Base-by-base conservation (phyloP, 2,888 invertebrate genomes). In the Clusia tigrina region DNA sequence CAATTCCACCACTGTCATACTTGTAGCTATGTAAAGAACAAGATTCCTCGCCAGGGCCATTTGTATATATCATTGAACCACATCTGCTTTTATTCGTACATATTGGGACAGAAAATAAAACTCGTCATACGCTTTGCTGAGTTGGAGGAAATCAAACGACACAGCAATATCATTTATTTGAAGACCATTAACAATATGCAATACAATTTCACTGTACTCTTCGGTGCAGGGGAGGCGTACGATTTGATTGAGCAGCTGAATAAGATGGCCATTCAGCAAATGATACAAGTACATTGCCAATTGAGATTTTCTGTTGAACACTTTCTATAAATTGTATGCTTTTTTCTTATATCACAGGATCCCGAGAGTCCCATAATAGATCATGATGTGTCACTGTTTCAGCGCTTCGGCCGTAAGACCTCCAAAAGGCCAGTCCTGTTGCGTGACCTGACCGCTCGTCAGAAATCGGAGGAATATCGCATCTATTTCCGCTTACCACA, bases 31-130 rank as follows among this genome's bases (percentile, higher is more conserved):
- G 94, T 95, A 91, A 96, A 95, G 84, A 92, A 94, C 37, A 91
- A 91, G 81, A 87, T 98, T 71, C 98, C 97, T 0, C 86, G 94
- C n/a, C 98, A 98, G 85, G 98, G 98, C 32, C 95, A 96, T 91
- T 87, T 98, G 81, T 99, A 98, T 81, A 87, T 98, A n/a, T 96
- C 97, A 20, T 91, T 98, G 37, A 95, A 96, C 81, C 95, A 96
- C 82, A 88, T 98, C 81, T 96, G 96, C 81, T 99, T 98, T 85
- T 93, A 98, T 83, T 94, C 98, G 0, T 96, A 94, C 79, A 91
- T 98, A 78, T 88, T 98, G 84, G 96, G 97, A 9, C 90, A 89
- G 64, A 95, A 97, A 82, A 94, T 94, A 2, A 93, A 92, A 76
- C 87, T 96, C 54, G 90, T 93, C 70, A 89, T 98, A 62, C 88